phyloP scores from a whole-genome alignment of 2,113 vertebrate genomes.

The Lipophrys pholis region DNA sequence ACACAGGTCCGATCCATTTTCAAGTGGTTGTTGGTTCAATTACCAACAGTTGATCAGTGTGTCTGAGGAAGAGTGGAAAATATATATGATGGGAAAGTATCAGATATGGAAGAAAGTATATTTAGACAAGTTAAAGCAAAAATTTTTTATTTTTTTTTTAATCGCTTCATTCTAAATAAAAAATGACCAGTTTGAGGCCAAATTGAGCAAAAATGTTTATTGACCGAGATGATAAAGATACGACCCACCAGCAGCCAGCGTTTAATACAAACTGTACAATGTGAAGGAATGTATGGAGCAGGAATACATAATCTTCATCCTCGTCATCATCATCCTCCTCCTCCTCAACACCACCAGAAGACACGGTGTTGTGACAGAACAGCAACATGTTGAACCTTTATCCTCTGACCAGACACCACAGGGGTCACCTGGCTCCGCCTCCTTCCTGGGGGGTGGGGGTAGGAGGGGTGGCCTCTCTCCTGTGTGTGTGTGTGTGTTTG shows the following conservation, averaged over 20 bases:
- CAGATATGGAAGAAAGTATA: too few species aligned
- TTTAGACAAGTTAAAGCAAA: too few species aligned
- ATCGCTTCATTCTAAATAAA: background rate
- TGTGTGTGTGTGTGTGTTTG: slow-evolving; percentile 11
- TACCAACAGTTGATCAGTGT: too few species aligned
- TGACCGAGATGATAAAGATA: slow-evolving; percentile 44
- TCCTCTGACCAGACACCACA: background rate
- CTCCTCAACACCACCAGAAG: background rate
- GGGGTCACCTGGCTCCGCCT: slow-evolving; percentile 39
- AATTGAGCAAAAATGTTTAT: slow-evolving; percentile 77
- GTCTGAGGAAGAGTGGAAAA: too few species aligned
- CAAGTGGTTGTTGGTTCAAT: too few species aligned
- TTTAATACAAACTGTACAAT: slow-evolving; percentile 79
- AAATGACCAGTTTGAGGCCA: background rate
- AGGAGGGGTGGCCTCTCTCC: background rate
- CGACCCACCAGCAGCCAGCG: slow-evolving; percentile 72
- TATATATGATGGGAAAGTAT: too few species aligned
- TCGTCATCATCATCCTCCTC: background rate
- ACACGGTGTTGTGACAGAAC: too few species aligned
- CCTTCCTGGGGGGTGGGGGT: slow-evolving; percentile 23
- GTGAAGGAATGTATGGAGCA: slow-evolving; percentile 75
- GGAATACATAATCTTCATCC: slow-evolving; percentile 45
- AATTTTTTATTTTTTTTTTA: background rate
- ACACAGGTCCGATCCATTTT: too few species aligned
- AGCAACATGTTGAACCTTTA: background rate